Evolutionary conservation across 2,888 invertebrate species (phyloP).

Genomic region (Uropetala carovei): DNA sequence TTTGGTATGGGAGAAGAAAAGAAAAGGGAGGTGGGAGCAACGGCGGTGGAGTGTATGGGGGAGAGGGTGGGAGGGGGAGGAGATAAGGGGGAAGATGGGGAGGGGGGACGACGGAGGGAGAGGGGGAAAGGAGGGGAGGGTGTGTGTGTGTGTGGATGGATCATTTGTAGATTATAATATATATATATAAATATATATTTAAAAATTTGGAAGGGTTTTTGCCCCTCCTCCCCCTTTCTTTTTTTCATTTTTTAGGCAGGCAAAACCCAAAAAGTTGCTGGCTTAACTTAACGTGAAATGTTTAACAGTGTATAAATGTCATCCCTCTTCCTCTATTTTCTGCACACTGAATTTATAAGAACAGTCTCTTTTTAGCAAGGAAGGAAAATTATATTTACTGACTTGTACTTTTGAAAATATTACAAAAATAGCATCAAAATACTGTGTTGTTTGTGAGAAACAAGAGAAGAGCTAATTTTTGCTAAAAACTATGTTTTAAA

Average conservation of each 20-base stretch:
- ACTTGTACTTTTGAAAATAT: conserved; percentile 64
- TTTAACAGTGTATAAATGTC: conserved; percentile 56
- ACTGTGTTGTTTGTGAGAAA: conserved; percentile 57
- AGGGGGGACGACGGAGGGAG: neutral
- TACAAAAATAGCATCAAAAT: conserved; percentile 64
- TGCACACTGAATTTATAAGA: conserved; percentile 63
- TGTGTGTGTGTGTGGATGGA: conserved; percentile 25
- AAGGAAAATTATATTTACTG: conserved; percentile 53
- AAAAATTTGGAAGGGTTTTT: neutral
- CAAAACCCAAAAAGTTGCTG: conserved; percentile 44
- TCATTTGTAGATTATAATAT: conserved; percentile 30
- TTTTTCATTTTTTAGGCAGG: conserved; percentile 29
- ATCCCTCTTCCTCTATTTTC: conserved; percentile 63
- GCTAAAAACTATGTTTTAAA: conserved; percentile 60
- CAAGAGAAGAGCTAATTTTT: conserved; percentile 63
- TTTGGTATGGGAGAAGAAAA: neutral
- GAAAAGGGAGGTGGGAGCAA: neutral
- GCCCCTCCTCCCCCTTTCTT: neutral
- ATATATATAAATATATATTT: conserved; percentile 1
- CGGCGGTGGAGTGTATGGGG: neutral
- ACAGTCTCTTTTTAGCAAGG: conserved; percentile 48
- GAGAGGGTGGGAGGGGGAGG: neutral
- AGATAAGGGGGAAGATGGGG: neutral
- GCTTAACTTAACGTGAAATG: conserved; percentile 59
- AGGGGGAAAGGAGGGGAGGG: neutral